Evolutionary conservation across 2,797 vertebrate species (phyloP).

Genomic region (Zenarchopterus dispar): DNA sequence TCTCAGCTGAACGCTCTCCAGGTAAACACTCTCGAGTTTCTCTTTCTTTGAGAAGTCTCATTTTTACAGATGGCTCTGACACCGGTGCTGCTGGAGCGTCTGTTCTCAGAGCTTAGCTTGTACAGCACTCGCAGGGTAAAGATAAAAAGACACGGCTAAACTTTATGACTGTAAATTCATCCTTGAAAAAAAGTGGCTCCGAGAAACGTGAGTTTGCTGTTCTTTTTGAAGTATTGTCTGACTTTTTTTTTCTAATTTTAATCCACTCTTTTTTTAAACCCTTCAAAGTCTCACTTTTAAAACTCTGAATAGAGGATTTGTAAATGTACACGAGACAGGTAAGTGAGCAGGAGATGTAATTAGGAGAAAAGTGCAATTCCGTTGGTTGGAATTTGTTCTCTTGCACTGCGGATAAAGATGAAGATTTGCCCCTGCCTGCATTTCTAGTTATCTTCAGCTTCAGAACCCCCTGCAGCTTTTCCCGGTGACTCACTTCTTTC

Average conservation of each 20-base stretch:
- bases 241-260: constrained; percentile 4
- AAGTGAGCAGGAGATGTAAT: constrained; percentile 33
- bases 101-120: constrained; percentile 63
- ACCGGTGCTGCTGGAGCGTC: constrained; percentile 49
- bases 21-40: constrained; percentile 71
- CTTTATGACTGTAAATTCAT: constrained; percentile 50
- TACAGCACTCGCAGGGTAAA: constrained; percentile 60
- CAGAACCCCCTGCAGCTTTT: constrained; percentile 59
- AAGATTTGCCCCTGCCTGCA: constrained; percentile 25
- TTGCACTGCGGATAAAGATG: constrained; percentile 30
- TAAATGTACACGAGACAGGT: constrained; percentile 43
- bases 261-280: constrained; percentile 13
- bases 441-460: constrained; percentile 58
- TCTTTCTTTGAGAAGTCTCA: constrained; percentile 61
- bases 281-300: constrained; percentile 21
- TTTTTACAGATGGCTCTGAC: constrained; percentile 63
- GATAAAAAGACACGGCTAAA: constrained; percentile 64
- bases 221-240: constrained; percentile 34
- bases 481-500: constrained; percentile 68
- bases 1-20: constrained; percentile 71
- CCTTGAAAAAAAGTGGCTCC: constrained; percentile 36
- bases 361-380: constrained; percentile 7
- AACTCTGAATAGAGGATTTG: constrained; percentile 15
- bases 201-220: constrained; percentile 27
- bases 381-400: constrained; percentile 40